phyloP scores from a whole-genome alignment of 1,140 invertebrate genomes.

The Conus ventricosus region DNA sequence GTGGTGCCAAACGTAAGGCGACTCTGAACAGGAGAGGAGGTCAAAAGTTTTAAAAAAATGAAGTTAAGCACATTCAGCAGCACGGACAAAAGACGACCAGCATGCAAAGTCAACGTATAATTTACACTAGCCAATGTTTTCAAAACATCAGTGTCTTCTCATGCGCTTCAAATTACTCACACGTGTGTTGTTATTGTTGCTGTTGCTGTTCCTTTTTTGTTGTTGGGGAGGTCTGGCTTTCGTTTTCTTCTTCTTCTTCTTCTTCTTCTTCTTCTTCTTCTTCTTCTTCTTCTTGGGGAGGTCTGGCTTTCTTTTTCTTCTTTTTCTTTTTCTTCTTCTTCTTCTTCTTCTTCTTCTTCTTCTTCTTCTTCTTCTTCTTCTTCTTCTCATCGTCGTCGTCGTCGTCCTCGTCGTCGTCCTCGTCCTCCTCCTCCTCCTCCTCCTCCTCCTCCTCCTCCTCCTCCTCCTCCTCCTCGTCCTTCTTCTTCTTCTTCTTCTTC shows the following conservation, averaged over 20 bases:
- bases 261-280: constrained; percentile 17
- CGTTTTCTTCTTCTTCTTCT: constrained; percentile 3
- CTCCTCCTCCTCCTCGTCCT: not conserved
- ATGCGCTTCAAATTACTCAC: no score
- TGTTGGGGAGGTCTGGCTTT: no score
- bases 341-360: constrained; percentile 10
- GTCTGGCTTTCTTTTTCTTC: not conserved
- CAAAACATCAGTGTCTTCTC: no score
- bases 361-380: constrained; percentile 17
- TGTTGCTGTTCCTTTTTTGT: no score
- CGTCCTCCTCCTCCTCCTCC: not conserved
- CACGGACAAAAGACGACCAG: no score
- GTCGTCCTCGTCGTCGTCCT: not conserved
- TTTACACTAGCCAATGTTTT: no score
- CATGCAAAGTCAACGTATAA: no score
- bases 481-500: not conserved
- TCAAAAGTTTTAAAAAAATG: no score
- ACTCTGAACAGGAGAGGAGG: no score
- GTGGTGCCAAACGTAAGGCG: no score
- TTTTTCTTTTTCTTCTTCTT: constrained; percentile 14
- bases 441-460: not conserved
- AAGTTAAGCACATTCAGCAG: no score
- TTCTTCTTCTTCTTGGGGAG: not conserved
- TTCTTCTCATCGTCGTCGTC: not conserved
- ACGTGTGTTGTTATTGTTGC: no score